Evolutionary conservation across 1,140 invertebrate genomes (phyloP), one percentile per base, ranked within the genome.

Genomic region (Heliothis virescens): DNA sequence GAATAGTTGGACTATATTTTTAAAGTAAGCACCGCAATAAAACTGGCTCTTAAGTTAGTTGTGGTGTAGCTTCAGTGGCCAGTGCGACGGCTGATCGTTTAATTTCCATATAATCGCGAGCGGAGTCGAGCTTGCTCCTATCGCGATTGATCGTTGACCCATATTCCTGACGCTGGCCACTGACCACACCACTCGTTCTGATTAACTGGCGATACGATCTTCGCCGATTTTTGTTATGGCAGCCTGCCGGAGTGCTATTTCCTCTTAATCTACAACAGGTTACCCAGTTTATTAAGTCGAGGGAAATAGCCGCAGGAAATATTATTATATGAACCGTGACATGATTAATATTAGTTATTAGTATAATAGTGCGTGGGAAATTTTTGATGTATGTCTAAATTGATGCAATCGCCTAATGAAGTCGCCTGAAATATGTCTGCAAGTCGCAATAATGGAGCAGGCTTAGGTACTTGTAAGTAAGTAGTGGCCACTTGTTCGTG

Each of bases 101-200:
- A 89, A 93, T 93, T 92, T 91, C 86, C 89, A 91, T 94, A 89
- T 90, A 91, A 92, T 92, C 86, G 88, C 87, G 81, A 87, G 71
- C 79, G 65, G 26, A 79, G 83, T 83, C 85, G 84, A 87, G 87
- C 87, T 90, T 85, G 83, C 84, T 81, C 48, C 83, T 92, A 92
- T 94, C 90, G 85, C 88, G 86, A 90, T 91, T 92, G 87, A 93
- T 89, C 89, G 86, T 84, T 92, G 92, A 93, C 92, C 92, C 88
- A 90, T 87, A 87, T 92, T 86, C 69, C 80, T 72, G 79, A 67
- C 41, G 11, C n/a, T 67, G 63, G 41, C 86, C 86, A 89, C 79
- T 65, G 59, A 75, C 80, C 79, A 80, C 18, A 79, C 75, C 57
- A 50, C 79, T 59, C 78, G 57, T 13, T 63, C 74, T 82, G 79